Conservation (phyloP, 1,140 invertebrate genomes). For the Leptinotarsa defecta region DNA sequence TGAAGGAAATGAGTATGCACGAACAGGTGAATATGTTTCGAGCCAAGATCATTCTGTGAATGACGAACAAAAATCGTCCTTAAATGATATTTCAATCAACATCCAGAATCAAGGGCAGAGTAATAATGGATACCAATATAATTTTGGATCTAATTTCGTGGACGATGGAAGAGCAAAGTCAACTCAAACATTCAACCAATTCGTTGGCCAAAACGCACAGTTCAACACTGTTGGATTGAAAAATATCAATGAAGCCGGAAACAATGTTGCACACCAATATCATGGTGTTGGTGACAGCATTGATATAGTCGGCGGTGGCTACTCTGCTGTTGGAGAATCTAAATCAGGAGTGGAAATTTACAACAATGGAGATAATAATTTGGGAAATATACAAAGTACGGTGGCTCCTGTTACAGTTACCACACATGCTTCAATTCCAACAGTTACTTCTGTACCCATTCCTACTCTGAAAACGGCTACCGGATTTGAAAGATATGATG, state of each 20-base stretch:
- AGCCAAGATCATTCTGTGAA: neutral
- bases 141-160: constrained; percentile 6
- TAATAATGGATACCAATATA: neutral
- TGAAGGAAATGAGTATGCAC: no score
- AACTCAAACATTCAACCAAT: constrained; percentile 29
- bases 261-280: neutral
- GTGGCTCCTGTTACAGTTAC: constrained; percentile 32
- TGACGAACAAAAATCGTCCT: neutral
- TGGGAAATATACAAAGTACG: constrained; percentile 19
- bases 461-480: constrained; percentile 37
- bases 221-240: neutral
- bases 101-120: neutral
- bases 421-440: constrained; percentile 41
- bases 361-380: constrained; percentile 31
- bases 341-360: constrained; percentile 32
- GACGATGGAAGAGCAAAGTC: constrained; percentile 23
- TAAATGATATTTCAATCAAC: neutral
- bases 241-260: neutral
- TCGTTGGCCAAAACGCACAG: constrained; percentile 21
- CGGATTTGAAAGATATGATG: constrained; percentile 44
- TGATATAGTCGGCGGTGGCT: constrained; percentile 49
- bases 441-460: constrained; percentile 47
- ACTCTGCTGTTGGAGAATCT: constrained; percentile 46
- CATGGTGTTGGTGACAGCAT: constrained; percentile 36
- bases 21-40: no score